Evolutionary conservation across 2,113 vertebrate genomes (phyloP), one percentile per base, ranked within the genome.

Genomic region (Callipepla squamata): DNA sequence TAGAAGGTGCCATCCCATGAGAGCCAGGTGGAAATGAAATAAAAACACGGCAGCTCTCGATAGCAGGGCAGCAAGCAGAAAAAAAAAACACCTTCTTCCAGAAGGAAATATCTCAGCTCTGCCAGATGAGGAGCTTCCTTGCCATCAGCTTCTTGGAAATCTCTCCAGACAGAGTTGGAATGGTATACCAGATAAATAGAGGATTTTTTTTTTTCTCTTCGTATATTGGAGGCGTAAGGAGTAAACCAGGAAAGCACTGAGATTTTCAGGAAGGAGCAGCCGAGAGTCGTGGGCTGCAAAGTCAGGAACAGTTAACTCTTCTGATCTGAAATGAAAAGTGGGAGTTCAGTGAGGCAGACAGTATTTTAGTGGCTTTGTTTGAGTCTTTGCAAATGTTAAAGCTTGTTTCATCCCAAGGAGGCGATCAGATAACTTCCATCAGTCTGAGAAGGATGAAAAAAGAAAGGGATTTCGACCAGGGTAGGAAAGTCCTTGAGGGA

Each of bases 91-190:
- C 77, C 70, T 47, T 17, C 45, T 45, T 9, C 34, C 13, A 22
- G 69, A 17, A 55, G 73, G 63, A 55, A 36, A 21, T 19, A 11
- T 5, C 34, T 36, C 5, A 7, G 47, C 63, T 85, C 62, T 70
- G 53, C 59, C 58, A 38, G n/a, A 11, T 14, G 30, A 47, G 44
- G 40, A 19, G 38, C 47, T 66, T 34, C n/a, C 72, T 88, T 20
- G 0, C 51, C 7, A 1, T 5, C 10, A 1, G 6, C 65, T 50
- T 75, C 9, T 15, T 42, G 28, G 25, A 32, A 42, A 7, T 25
- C 32, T 13, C 68, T 50, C 38, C 16, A 28, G 32, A 8, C 13
- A 21, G 65, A n/a, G 44, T 9, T 23, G 28, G 44, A 16, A 4
- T 13, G 70, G 34, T 30, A 1, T 8, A 65, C 32, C 63, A 57